These are phyloP conservation scores for Cephalopterus ornatus DNA, from an alignment of 2,113 vertebrate genomes.

Conservation along the genomic window DNA sequence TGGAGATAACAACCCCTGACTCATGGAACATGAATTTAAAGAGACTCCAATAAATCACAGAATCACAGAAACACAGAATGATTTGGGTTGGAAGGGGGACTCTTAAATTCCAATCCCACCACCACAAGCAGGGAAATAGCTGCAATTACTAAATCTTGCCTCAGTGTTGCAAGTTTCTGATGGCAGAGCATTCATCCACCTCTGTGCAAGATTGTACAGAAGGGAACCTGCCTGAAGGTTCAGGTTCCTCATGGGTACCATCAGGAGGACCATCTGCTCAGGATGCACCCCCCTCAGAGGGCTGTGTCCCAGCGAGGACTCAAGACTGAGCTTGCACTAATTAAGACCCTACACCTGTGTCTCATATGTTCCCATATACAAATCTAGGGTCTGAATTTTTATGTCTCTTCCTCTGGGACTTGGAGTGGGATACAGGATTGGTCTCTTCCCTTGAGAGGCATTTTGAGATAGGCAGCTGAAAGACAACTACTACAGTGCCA, in stretches of 20 bases:
- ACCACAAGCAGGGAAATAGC: not conserved
- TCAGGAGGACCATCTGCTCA: not conserved
- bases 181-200: not conserved
- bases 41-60: not conserved
- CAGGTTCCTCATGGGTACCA: rapidly evolving
- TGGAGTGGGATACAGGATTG: not conserved
- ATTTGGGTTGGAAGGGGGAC: not conserved
- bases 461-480: not conserved
- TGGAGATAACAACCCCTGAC: slow-evolving; percentile 1
- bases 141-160: not conserved
- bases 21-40: not conserved
- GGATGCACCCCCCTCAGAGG: not conserved
- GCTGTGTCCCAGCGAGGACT: rapidly evolving
- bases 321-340: not conserved
- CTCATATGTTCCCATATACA: not conserved
- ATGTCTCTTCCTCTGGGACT: not conserved
- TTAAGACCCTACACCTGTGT: not conserved
- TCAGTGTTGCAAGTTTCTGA: not conserved
- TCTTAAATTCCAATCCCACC: not conserved
- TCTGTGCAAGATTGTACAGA: not conserved
- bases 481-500: not conserved
- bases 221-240: not conserved
- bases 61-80: not conserved
- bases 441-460: not conserved
- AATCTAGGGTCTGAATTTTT: not conserved